Conservation (phyloP, 92 coral and sea anemone genomes). For the Porites rus region DNA sequence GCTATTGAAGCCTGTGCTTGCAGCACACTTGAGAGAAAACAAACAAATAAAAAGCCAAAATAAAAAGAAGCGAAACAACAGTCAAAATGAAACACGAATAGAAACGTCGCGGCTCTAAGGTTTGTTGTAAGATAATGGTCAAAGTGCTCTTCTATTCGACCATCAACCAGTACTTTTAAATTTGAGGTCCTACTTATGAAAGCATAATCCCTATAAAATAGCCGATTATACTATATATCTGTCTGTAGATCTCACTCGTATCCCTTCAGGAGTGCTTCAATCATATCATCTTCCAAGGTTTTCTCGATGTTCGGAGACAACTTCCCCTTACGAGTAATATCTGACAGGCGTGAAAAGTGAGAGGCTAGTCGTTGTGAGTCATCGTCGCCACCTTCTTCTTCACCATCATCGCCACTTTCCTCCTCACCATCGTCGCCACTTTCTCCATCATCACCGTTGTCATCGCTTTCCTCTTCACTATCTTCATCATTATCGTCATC, state of each 20-base stretch:
- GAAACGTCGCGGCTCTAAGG: too few relatives aligned
- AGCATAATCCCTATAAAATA: too few relatives aligned
- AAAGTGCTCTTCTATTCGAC: too few relatives aligned
- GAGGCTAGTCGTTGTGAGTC: conserved; percentile 5
- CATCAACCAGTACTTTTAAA: too few relatives aligned
- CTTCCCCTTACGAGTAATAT: neutral
- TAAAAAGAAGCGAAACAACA: too few relatives aligned
- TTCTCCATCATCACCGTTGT: neutral
- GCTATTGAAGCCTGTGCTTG: too few relatives aligned
- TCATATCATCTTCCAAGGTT: neutral
- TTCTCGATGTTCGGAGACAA: neutral
- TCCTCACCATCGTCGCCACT: neutral
- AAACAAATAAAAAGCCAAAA: too few relatives aligned
- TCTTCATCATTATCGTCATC: neutral
- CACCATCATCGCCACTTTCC: neutral
- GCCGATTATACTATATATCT: too few relatives aligned
- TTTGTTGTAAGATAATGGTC: too few relatives aligned
- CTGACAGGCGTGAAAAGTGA: conserved; percentile 19
- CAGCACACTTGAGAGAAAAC: too few relatives aligned
- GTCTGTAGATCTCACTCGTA: neutral
- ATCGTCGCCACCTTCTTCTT: neutral
- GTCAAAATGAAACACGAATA: too few relatives aligned
- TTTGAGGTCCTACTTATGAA: too few relatives aligned
- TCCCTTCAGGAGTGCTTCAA: conserved; percentile 5
- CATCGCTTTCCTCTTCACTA: neutral